phyloP scores from a whole-genome alignment of 2,797 vertebrate species.

The Phyllotis vaccarum region DNA sequence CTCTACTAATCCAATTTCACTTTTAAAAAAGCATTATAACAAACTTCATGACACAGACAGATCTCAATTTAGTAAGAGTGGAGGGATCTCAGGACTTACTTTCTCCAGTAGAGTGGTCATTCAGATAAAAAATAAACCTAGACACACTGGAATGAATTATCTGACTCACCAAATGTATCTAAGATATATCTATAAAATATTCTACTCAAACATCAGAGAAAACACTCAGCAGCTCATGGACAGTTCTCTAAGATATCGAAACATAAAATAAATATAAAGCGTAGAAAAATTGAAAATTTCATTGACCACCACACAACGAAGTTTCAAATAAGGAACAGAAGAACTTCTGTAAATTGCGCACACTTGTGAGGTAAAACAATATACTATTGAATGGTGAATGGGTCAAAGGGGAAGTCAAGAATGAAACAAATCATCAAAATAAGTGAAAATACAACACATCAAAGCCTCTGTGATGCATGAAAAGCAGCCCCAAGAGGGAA shows the following conservation, averaged over 20 bases:
- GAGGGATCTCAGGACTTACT: neutral
- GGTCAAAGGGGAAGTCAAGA: neutral
- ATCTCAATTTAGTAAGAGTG: neutral
- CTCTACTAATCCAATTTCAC: neutral
- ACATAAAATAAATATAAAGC: neutral
- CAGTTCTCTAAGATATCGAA: neutral
- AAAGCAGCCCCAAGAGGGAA: neutral
- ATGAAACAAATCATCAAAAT: neutral
- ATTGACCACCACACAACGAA: neutral
- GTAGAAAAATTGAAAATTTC: neutral
- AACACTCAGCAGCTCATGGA: neutral
- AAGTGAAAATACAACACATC: neutral
- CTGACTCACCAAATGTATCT: neutral
- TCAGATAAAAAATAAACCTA: neutral
- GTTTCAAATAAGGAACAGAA: neutral
- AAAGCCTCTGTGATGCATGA: neutral
- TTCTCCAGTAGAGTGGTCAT: neutral
- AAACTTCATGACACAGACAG: neutral
- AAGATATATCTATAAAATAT: neutral
- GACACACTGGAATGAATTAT: neutral
- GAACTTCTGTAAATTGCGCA: neutral
- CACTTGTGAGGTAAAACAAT: neutral
- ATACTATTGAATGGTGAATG: neutral
- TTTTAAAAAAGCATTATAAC: neutral
- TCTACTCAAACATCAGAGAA: neutral